Conservation (phyloP, 2,888 invertebrate species). For the Oligia latruncula region DNA sequence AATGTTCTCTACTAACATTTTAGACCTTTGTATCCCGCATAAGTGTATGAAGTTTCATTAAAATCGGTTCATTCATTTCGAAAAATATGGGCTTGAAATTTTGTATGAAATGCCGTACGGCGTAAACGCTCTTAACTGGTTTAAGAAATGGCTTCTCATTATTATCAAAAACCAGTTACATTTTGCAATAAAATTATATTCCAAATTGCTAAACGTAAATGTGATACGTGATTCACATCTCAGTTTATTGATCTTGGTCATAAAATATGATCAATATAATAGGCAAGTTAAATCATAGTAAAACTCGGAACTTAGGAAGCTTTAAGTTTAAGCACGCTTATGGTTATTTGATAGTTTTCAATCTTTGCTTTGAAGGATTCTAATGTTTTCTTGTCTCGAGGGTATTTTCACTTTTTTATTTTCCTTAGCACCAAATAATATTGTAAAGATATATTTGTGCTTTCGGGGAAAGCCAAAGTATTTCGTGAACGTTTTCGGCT, state of each 20-base stretch:
- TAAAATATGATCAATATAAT: slow-evolving; percentile 31
- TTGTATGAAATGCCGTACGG: no score
- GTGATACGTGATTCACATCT: slow-evolving; percentile 29
- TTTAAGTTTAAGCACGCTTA: slow-evolving; percentile 10
- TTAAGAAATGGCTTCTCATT: slow-evolving; percentile 13
- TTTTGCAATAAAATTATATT: slow-evolving; percentile 18
- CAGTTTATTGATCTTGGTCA: slow-evolving; percentile 42
- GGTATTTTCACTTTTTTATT: neutral
- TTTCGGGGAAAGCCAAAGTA: slow-evolving; percentile 17
- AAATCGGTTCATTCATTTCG: no score
- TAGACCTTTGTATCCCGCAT: no score
- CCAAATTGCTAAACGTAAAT: slow-evolving; percentile 23
- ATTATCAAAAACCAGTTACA: slow-evolving; percentile 41
- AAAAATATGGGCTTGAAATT: no score
- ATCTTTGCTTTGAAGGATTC: neutral
- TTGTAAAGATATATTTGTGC: neutral
- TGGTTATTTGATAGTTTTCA: neutral
- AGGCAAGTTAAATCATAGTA: slow-evolving; percentile 6
- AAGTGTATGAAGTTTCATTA: no score
- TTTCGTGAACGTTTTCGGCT: slow-evolving; percentile 23
- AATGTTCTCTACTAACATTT: no score
- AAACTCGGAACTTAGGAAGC: slow-evolving; percentile 19
- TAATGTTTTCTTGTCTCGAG: neutral
- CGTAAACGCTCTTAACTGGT: neutral
- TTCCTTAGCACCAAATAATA: neutral